Percentiles rank a stretch among this genome's conserved stretches.
phyloP scores from a whole-genome alignment of 1,140 invertebrate genomes.

The Battus philenor region DNA sequence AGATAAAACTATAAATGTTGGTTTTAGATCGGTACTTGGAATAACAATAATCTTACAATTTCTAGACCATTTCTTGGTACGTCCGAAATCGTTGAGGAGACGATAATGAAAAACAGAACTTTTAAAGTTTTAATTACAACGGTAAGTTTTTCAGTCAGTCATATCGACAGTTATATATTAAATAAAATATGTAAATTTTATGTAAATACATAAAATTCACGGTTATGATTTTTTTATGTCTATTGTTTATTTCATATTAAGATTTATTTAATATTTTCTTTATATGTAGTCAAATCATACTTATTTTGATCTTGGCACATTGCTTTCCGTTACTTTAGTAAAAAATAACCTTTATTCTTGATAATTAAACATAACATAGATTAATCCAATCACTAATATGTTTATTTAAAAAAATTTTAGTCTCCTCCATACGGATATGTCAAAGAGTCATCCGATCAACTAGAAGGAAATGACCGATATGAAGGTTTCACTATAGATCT shows the following conservation, averaged over 20 bases:
- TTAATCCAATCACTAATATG: too few species aligned
- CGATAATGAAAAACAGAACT: conserved; percentile 59
- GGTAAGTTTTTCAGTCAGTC: conserved; percentile 74
- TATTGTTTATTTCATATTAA: too few species aligned
- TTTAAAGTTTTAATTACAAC: conserved; percentile 90
- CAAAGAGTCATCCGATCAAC: conserved; percentile 80
- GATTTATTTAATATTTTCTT: too few species aligned
- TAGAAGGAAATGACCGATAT: conserved; percentile 88
- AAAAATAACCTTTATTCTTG: too few species aligned
- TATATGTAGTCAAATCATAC: too few species aligned
- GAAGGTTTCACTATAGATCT: conserved; percentile 88
- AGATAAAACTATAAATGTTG: too few species aligned
- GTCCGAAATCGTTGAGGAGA: conserved; percentile 46
- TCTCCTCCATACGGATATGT: conserved; percentile 89
- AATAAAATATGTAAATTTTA: conserved; percentile 18
- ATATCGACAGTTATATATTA: conserved; percentile 1
- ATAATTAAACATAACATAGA: too few species aligned
- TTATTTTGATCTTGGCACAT: too few species aligned
- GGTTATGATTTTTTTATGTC: too few species aligned
- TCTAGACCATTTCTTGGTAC: conserved; percentile 33
- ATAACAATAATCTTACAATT: conserved; percentile 36
- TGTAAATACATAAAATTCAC: too few species aligned
- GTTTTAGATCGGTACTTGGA: conserved; percentile 50
- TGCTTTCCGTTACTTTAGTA: too few species aligned
- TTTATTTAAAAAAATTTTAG: conserved; percentile 76